Base-by-base conservation (phyloP, 2,797 vertebrate genomes). In the Thunnus albacares region DNA sequence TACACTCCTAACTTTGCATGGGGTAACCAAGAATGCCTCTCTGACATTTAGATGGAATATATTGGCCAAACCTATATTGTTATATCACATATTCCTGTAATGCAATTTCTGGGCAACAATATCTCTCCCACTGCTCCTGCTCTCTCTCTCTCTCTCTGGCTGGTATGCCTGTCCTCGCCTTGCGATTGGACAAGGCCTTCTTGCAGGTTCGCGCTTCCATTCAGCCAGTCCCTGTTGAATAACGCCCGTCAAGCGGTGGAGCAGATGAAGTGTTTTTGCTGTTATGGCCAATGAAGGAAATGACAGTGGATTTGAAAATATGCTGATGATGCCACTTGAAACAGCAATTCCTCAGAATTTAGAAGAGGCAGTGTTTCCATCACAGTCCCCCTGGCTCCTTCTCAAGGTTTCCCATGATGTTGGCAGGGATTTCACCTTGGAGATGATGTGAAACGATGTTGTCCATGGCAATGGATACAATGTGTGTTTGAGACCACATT, bases 251-350 rank as follows among this genome's bases (percentile, higher is more conserved):
- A 87, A 86, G 86, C 70, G 41, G 72, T 24, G 0, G 80, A 73
- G 84, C 79, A 84, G 83, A 90, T 87, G 73, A 89, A 94, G 89
- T 91, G 89, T 92, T 93, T 94, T 88, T 88, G 85, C 87, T 81
- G 90, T 92, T 93, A 87, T 65, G 81, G 88, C 86, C 93, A 93
- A 89, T 93, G 91, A 93, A 92, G 82, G 81, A 92, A 90, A 91
- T 89, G 90, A 91, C 91, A 90, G 86, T 92, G 88, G 89, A 87
- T 94, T 91, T 87, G 79, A 91, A 93, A 94, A 95, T 92, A 90
- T 94, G 91, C 94, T 94, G 92, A 95, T 94, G 90, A 90, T 83
- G 82, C 85, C 82, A 72, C 88, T 90, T 88, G 62, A 91, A 90
- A 93, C 60, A 85, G 85, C 85, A 73, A 84, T 90, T 87, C 62